Percentiles rank a stretch among this genome's conserved stretches.
These are phyloP conservation scores for Lissonota sp. DNA, from an alignment of 2,888 invertebrate species.

Conservation along the genomic window DNA sequence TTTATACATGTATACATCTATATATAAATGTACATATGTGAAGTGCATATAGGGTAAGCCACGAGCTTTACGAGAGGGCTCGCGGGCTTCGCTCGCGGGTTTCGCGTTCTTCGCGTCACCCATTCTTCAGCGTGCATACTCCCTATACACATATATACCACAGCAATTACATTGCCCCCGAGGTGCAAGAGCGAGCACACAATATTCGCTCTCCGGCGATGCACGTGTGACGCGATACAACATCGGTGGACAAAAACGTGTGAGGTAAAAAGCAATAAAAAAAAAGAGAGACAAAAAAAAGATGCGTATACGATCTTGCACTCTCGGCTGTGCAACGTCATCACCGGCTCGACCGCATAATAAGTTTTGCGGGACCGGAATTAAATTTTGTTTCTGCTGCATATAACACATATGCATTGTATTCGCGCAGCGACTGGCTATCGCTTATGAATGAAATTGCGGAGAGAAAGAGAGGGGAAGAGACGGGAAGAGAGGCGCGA, in stretches of 20 bases:
- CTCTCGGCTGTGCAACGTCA: slow-evolving; percentile 53
- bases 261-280: not conserved
- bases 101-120: slow-evolving; percentile 61
- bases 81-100: slow-evolving; percentile 45
- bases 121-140: slow-evolving; percentile 51
- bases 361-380: slow-evolving; percentile 59
- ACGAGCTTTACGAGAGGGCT: slow-evolving; percentile 76
- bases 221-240: slow-evolving; percentile 58
- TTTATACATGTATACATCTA: slow-evolving; percentile 21
- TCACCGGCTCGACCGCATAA: slow-evolving; percentile 59
- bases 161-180: slow-evolving; percentile 72
- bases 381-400: slow-evolving; percentile 46
- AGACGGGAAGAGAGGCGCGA: slow-evolving; percentile 22
- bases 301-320: slow-evolving; percentile 10
- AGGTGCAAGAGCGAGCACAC: slow-evolving; percentile 64
- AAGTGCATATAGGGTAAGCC: slow-evolving; percentile 62
- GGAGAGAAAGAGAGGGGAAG: slow-evolving; percentile 27
- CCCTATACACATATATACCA: slow-evolving; percentile 66
- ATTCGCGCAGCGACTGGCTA: slow-evolving; percentile 11
- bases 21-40: slow-evolving; percentile 36
- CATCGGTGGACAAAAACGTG: slow-evolving; percentile 40
- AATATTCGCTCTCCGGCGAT: slow-evolving; percentile 64
- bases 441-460: slow-evolving; percentile 62
- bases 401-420: slow-evolving; percentile 34
- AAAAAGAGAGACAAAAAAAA: slow-evolving; percentile 19